Conservation (phyloP, 1,140 invertebrate genomes). For the Atopsyche davidsoni region DNA sequence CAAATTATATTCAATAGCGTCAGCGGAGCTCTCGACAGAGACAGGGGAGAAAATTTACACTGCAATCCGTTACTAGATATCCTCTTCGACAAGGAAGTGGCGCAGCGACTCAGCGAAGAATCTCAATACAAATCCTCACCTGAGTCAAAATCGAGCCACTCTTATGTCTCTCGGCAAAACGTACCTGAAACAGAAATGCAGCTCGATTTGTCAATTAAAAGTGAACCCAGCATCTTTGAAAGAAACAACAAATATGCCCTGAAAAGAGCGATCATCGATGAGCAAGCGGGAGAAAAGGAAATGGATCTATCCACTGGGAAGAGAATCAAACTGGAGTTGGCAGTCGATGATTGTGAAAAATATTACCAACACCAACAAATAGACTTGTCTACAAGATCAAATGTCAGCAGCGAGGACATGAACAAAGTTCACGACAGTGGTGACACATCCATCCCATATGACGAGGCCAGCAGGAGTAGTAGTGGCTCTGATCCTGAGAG, state of each 20-base stretch:
- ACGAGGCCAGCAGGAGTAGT: conserved; percentile 47
- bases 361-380: conserved; percentile 15
- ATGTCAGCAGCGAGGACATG: conserved; percentile 13
- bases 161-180: conserved; percentile 12
- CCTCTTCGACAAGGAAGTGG: conserved; percentile 47
- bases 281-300: conserved; percentile 41
- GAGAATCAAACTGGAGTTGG: conserved; percentile 22
- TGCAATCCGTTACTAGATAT: conserved; percentile 48
- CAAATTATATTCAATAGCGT: conserved; percentile 48
- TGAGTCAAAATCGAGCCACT: conserved; percentile 37
- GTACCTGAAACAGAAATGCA: conserved; percentile 1
- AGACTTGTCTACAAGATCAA: conserved; percentile 4
- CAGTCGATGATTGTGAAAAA: conserved; percentile 19
- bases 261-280: conserved; percentile 37
- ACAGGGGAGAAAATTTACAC: conserved; percentile 45
- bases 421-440: conserved; percentile 18
- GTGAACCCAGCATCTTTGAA: conserved; percentile 31
- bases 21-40: conserved; percentile 41
- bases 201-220: conserved; percentile 16
- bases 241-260: conserved; percentile 30
- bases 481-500: conserved; percentile 47
- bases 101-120: conserved; percentile 45
- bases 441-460: conserved; percentile 36
- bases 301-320: conserved; percentile 41
- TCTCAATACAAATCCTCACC: conserved; percentile 37